Evolutionary conservation across 1,140 invertebrate species (phyloP).

Genomic region (Drosophila rhopaloa): DNA sequence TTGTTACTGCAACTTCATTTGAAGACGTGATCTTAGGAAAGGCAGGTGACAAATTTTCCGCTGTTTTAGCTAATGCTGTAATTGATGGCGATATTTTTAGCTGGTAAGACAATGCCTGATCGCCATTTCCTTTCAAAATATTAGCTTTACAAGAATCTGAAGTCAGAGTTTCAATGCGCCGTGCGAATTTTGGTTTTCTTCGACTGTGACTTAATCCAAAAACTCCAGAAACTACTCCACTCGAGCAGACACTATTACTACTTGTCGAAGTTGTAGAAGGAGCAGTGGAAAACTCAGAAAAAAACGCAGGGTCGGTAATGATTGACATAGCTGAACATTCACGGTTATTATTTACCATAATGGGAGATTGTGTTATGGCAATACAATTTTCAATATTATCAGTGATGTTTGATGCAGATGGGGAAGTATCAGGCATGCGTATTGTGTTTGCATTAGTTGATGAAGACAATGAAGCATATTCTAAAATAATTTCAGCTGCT

Average conservation of each 20-base stretch:
- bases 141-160: constrained; percentile 5
- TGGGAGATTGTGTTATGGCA: constrained; percentile 18
- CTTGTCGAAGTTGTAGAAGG: constrained; percentile 53
- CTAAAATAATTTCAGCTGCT: constrained; percentile 74
- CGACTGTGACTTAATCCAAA: constrained; percentile 36
- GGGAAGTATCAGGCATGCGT: neutral
- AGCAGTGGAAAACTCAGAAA: constrained; percentile 27
- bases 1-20: constrained; percentile 31
- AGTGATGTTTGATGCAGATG: neutral
- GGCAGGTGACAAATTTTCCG: constrained; percentile 5
- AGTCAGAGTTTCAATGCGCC: constrained; percentile 44
- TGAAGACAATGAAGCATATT: constrained; percentile 60
- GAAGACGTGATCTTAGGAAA: constrained; percentile 13
- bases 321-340: constrained; percentile 9
- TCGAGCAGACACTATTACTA: constrained; percentile 54
- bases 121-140: neutral
- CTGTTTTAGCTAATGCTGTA: neutral
- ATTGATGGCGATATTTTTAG: constrained; percentile 14
- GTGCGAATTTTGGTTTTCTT: constrained; percentile 56
- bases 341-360: constrained; percentile 1
- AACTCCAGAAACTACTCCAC: constrained; percentile 16
- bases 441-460: constrained; percentile 7
- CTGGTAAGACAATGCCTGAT: constrained; percentile 11
- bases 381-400: constrained; percentile 14
- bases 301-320: constrained; percentile 26